Base-by-base conservation (phyloP, 2,888 invertebrate species). In the Polylopha cassiicola region DNA sequence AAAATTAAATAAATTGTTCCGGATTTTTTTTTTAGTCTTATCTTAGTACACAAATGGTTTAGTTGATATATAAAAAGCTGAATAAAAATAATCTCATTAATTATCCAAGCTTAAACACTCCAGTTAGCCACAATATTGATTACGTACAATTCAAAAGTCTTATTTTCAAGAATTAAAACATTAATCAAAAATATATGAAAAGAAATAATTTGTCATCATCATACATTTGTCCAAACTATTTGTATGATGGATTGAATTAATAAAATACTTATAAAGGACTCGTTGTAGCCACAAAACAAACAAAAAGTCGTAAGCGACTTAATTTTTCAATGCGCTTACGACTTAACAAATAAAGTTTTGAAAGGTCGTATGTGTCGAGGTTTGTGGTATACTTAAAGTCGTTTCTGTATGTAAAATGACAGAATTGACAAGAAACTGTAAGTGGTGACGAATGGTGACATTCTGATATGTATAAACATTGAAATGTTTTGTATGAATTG, bases 171-270 rank as follows among this genome's bases (percentile, higher is more conserved):
- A 53, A 61, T 65, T 46, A 59, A 57, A 57, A 57, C 59, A 57
- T 61, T 57, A 64, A 66, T 69, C 58, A 61, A 59, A 46, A 48
- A 52, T 58, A 55, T 48, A 55, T 51, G 53, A 57, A 51, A 55
- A 46, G 55, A 47, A 45, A 53, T 54, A 49, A 64, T 72, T 61
- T 67, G 65, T 71, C 70, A 66, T 58, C 58, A 44, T 44, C 39
- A 47, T 28, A 28, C 43, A 27, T 48, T 34, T 51, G 27, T 36
- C 47, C 37, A 37, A 44, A 39, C 43, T 54, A 47, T 39, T 46
- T 52, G 44, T 44, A 51, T 67, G 72, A 71, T 59, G 52, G 49
- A 73, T 73, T 49, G 63, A 55, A 74, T 74, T 72, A 74, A 74
- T 71, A 61, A 62, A 65, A 63, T n/a, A n/a, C n/a, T 54, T 51